A percentile compares a stretch with the other conserved stretches of the same genome.
phyloP scores from a whole-genome alignment of 1,140 invertebrate species.

The Scaptomyza hsui region DNA sequence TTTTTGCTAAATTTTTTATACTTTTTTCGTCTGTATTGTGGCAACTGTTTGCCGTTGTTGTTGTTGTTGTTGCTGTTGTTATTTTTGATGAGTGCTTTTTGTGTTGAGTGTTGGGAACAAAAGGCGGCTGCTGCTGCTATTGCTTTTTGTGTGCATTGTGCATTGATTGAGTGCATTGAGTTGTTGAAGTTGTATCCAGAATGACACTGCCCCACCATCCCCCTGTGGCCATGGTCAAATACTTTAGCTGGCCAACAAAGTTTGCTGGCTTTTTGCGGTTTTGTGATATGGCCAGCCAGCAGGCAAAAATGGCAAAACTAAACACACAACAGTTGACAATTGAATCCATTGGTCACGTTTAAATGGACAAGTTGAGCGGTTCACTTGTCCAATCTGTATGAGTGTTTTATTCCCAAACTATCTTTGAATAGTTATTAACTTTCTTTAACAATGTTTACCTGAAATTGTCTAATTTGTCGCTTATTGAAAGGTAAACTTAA shows the following conservation, averaged over 20 bases:
- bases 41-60: constrained; percentile 7
- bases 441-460: constrained; percentile 2
- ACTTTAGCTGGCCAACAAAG: constrained; percentile 39
- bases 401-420: too few species aligned
- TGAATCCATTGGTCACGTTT: constrained; percentile 62
- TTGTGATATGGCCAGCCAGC: constrained; percentile 64
- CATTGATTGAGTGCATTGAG: constrained; percentile 82
- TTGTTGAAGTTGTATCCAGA: constrained; percentile 70
- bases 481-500: neutral
- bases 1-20: constrained; percentile 9
- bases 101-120: constrained; percentile 75
- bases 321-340: constrained; percentile 59
- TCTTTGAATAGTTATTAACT: too few species aligned
- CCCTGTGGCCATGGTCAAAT: too few species aligned
- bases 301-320: constrained; percentile 40
- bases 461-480: neutral
- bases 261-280: constrained; percentile 75
- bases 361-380: constrained; percentile 47
- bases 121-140: constrained; percentile 56
- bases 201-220: neutral
- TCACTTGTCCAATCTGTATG: constrained; percentile 18
- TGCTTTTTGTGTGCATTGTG: constrained; percentile 68
- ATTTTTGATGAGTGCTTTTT: constrained; percentile 66
- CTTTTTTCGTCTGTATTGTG: neutral
- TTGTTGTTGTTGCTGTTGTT: constrained; percentile 25